Evolutionary conservation across 2,797 vertebrate species (phyloP).

Genomic region (Melanotaenia pygmaea): DNA sequence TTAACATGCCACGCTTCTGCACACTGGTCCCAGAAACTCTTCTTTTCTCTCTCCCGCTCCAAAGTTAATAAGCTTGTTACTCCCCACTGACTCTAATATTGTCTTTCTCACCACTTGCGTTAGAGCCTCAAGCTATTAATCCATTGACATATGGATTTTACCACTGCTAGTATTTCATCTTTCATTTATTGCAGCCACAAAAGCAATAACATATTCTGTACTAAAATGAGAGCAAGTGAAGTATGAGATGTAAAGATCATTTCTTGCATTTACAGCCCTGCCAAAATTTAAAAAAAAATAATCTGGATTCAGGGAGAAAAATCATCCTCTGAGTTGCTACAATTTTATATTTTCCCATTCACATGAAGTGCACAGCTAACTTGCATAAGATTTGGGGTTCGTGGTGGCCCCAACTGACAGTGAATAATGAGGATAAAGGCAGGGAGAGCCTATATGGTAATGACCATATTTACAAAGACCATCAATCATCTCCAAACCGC

Average conservation of each 20-base stretch:
- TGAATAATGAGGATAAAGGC: constrained; percentile 75
- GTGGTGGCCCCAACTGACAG: constrained; percentile 66
- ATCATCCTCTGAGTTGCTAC: constrained; percentile 17
- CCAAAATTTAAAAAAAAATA: constrained; percentile 10
- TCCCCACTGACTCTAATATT: constrained; percentile 75
- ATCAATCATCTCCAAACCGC: constrained; percentile 78
- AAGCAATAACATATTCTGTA: constrained; percentile 45
- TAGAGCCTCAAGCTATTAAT: constrained; percentile 69
- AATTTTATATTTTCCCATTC: constrained; percentile 51
- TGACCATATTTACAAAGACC: constrained; percentile 75
- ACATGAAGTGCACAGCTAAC: constrained; percentile 66
- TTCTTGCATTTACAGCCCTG: not conserved
- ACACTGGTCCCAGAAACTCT: constrained; percentile 51
- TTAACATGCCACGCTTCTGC: constrained; percentile 57
- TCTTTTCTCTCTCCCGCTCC: constrained; percentile 48
- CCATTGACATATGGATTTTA: constrained; percentile 75
- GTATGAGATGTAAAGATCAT: constrained; percentile 1
- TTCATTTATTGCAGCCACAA: constrained; percentile 58
- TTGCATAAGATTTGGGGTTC: constrained; percentile 72
- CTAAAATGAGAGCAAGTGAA: constrained; percentile 43
- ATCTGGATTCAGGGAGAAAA: not conserved
- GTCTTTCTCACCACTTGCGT: constrained; percentile 70
- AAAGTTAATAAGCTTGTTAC: constrained; percentile 79
- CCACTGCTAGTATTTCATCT: constrained; percentile 74
- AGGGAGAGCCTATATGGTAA: constrained; percentile 74